A percentile compares a stretch with the other conserved stretches of the same genome.
phyloP scores from a whole-genome alignment of 23 tunicate genomes.

The Aplidium turbinatum region DNA sequence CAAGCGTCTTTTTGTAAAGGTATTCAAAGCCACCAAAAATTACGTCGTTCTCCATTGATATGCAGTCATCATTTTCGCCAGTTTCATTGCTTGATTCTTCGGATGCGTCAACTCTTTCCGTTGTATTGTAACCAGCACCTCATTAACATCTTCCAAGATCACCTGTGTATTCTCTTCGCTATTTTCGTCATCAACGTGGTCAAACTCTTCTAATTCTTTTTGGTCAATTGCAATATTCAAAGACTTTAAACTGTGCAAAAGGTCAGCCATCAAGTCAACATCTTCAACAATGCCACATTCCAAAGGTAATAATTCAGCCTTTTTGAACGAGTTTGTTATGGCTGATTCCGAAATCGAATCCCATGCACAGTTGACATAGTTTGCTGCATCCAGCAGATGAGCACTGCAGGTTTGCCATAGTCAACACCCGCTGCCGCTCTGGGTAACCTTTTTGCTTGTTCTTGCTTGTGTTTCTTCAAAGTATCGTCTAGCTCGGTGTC shows the following conservation, averaged over 20 bases:
- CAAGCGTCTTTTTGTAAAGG: constrained; percentile 18
- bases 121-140: constrained; percentile 18
- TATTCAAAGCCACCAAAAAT: constrained; percentile 17
- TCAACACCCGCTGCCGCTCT: constrained; percentile 54
- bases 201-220: constrained; percentile 26
- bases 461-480: constrained; percentile 29
- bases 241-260: constrained; percentile 19
- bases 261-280: constrained; percentile 29
- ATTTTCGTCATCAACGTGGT: constrained; percentile 25
- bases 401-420: constrained; percentile 48
- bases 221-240: constrained; percentile 17
- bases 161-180: constrained; percentile 15
- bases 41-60: background rate
- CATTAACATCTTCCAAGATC: constrained; percentile 38
- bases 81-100: too few species aligned
- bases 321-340: constrained; percentile 27
- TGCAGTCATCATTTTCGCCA: too few species aligned
- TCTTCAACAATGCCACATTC: constrained; percentile 28
- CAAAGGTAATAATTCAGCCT: constrained; percentile 31
- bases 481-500: constrained; percentile 17
- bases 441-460: constrained; percentile 46
- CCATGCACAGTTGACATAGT: constrained; percentile 27
- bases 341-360: constrained; percentile 24
- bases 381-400: constrained; percentile 40
- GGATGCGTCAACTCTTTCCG: too few species aligned